These are phyloP conservation scores for Pristionchus maxplancki DNA, from an alignment of 2,888 invertebrate genomes.

Conservation along the genomic window DNA sequence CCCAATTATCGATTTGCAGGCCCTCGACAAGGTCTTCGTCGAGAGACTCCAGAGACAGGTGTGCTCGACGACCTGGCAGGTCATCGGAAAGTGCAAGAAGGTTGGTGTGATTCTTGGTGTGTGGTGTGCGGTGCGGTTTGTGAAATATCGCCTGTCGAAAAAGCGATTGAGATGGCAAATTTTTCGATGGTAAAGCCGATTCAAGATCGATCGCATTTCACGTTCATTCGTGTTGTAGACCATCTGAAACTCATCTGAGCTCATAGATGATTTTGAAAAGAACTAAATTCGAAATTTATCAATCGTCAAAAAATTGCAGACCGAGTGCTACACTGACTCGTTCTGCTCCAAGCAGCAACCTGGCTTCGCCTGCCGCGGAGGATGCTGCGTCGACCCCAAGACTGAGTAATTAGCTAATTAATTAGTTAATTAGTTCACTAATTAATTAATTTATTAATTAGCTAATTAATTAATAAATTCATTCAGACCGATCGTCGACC, in stretches of 20 bases:
- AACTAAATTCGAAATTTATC: not conserved
- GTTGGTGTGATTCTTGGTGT: not conserved
- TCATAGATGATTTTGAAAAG: too few relatives aligned
- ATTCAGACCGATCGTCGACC: too few relatives aligned
- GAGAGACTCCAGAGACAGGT: slow-evolving; percentile 47
- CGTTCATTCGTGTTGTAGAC: not conserved
- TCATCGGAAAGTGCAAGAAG: not conserved
- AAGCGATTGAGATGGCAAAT: too few relatives aligned
- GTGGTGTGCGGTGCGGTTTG: too few relatives aligned
- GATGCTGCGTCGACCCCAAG: slow-evolving; percentile 28
- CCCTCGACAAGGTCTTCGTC: slow-evolving; percentile 41
- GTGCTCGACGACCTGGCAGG: slow-evolving; percentile 36
- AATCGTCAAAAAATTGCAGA: not conserved
- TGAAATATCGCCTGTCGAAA: too few relatives aligned
- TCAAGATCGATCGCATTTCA: too few relatives aligned
- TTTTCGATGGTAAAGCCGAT: too few relatives aligned
- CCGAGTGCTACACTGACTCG: slow-evolving; percentile 36
- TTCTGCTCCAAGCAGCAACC: not conserved
- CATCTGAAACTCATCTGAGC: not conserved
- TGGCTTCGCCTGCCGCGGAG: not conserved
- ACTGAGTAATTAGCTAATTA: slow-evolving; percentile 1
- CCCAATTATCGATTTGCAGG: slow-evolving; percentile 3
- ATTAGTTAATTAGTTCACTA: too few relatives aligned
- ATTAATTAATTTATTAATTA: too few relatives aligned
- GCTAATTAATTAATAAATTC: too few relatives aligned